Percentiles rank a stretch among this genome's conserved stretches.
Evolutionary conservation across 1,140 invertebrate genomes (phyloP).

Genomic region (Scaptomyza montana): DNA sequence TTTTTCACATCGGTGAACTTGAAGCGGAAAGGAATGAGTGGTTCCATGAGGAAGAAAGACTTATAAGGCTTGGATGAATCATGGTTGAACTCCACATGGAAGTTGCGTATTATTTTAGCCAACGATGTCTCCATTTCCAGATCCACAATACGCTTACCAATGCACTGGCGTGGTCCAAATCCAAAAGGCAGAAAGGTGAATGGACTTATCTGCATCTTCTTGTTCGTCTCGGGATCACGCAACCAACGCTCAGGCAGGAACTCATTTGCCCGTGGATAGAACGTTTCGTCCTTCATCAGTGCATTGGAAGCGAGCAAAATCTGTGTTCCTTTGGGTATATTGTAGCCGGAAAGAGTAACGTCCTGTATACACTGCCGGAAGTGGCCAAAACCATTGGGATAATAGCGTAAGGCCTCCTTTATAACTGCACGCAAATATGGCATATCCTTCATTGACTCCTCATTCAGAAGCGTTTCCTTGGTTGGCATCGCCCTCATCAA

Average conservation of each 20-base stretch:
- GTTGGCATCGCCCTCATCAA: constrained; percentile 74
- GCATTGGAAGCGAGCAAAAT: constrained; percentile 39
- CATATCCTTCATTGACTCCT: constrained; percentile 74
- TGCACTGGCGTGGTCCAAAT: constrained; percentile 85
- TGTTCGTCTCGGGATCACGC: constrained; percentile 77
- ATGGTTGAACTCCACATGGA: constrained; percentile 85
- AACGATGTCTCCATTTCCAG: constrained; percentile 88
- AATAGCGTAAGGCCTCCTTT: constrained; percentile 89
- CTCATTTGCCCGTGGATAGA: constrained; percentile 87
- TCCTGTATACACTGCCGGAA: constrained; percentile 90
- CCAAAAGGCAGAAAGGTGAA: constrained; percentile 85
- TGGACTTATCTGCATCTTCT: constrained; percentile 47
- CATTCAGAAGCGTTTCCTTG: constrained; percentile 78
- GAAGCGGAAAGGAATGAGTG: constrained; percentile 56
- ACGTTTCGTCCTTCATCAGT: constrained; percentile 47
- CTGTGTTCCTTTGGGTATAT: constrained; percentile 89
- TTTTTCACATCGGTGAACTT: constrained; percentile 62
- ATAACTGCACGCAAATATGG: constrained; percentile 85
- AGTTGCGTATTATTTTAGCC: constrained; percentile 86
- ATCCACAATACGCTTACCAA: constrained; percentile 88
- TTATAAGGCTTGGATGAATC: constrained; percentile 57
- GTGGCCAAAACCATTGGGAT: constrained; percentile 93
- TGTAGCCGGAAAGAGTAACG: constrained; percentile 90
- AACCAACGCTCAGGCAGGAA: constrained; percentile 92
- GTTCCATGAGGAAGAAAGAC: constrained; percentile 54